phyloP scores from a whole-genome alignment of 2,888 invertebrate species.

The Drosophila mayaguana region DNA sequence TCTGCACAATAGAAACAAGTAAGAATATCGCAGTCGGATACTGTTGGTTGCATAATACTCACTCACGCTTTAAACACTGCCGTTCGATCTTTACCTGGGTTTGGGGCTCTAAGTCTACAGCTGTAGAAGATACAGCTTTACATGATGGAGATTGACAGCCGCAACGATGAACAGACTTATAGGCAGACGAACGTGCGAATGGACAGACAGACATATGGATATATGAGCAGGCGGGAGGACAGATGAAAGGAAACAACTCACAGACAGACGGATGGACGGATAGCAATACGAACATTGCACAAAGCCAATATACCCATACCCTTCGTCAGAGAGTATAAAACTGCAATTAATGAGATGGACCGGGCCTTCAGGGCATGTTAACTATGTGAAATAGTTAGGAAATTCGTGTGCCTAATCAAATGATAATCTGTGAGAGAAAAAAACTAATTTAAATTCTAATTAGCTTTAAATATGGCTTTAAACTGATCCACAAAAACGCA shows the following conservation, averaged over 20 bases:
- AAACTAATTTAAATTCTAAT: slow-evolving; percentile 15
- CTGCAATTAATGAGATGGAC: background rate
- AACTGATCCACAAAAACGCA: background rate
- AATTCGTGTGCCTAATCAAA: background rate
- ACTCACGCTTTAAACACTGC: background rate
- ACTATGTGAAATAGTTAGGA: background rate
- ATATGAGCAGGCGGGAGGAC: background rate
- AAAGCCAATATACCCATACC: background rate
- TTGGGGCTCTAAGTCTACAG: background rate
- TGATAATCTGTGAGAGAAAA: background rate
- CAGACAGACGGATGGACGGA: background rate
- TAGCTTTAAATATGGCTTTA: slow-evolving; percentile 4
- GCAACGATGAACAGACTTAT: too few relatives aligned
- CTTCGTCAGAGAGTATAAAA: background rate
- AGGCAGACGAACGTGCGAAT: too few relatives aligned
- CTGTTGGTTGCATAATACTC: background rate
- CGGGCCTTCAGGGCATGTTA: background rate
- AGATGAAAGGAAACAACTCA: too few relatives aligned
- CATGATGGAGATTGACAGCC: too few relatives aligned
- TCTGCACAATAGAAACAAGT: background rate
- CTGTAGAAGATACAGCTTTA: background rate
- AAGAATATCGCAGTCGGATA: background rate
- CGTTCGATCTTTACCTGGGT: background rate
- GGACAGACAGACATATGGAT: background rate
- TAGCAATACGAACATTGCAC: background rate